Evolutionary conservation across 2,113 vertebrate genomes (phyloP).

Genomic region (Laticauda laticaudata): DNA sequence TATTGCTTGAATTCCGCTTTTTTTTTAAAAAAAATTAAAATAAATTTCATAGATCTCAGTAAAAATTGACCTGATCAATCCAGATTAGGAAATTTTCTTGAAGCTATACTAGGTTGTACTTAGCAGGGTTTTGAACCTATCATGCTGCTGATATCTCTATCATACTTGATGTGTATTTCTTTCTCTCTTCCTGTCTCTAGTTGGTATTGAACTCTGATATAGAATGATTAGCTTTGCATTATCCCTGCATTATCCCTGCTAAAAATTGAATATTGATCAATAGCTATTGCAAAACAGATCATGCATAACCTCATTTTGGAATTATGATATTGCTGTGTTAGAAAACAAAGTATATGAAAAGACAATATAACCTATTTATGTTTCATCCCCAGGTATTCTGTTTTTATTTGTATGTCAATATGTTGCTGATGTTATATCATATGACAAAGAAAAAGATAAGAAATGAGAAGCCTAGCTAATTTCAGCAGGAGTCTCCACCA

Average conservation of each 20-base stretch:
- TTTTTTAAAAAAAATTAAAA: background rate
- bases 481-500: background rate
- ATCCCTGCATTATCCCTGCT: background rate
- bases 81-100: background rate
- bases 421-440: background rate
- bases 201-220: background rate
- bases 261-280: background rate
- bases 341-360: background rate
- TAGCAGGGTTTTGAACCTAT: background rate
- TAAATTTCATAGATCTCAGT: background rate
- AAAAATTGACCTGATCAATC: background rate
- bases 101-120: background rate
- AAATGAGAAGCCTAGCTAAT: background rate
- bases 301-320: background rate
- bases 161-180: background rate
- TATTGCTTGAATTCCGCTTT: background rate
- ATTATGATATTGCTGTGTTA: background rate
- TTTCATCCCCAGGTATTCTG: background rate
- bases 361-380: background rate
- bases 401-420: background rate
- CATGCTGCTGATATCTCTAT: background rate
- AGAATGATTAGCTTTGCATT: background rate
- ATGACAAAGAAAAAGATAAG: background rate
- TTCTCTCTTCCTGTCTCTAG: background rate
- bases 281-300: background rate